These are phyloP conservation scores for Argyresthia goedartella DNA, from an alignment of 2,888 invertebrate species.

Conservation along the genomic window DNA sequence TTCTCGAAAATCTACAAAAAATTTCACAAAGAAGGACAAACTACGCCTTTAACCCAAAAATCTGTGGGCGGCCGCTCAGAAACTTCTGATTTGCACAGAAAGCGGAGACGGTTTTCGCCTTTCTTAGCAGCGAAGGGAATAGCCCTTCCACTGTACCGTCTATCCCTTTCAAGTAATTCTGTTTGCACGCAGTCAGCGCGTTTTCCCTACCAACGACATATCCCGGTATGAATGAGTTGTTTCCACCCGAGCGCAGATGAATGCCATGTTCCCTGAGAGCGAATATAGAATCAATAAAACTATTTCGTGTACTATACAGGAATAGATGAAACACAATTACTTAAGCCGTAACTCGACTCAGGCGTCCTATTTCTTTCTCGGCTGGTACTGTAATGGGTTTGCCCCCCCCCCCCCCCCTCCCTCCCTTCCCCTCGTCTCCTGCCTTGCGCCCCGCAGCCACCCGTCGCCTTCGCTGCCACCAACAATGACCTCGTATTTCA, in stretches of 20 bases:
- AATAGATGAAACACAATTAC: constrained; percentile 63
- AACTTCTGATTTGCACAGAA: neutral
- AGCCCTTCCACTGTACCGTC: neutral
- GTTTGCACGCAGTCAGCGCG: neutral
- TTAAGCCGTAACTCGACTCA: constrained; percentile 56
- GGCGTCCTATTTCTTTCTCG: constrained; percentile 63
- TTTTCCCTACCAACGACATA: neutral
- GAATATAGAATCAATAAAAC: constrained; percentile 16
- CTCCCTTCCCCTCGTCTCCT: constrained; percentile 13
- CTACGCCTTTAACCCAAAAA: neutral
- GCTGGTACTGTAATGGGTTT: constrained; percentile 61
- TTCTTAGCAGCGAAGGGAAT: neutral
- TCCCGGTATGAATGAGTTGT: no score
- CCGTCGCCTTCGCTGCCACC: constrained; percentile 61
- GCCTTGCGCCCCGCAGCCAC: constrained; percentile 28
- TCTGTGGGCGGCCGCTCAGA: neutral
- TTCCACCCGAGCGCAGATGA: no score
- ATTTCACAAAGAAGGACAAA: neutral
- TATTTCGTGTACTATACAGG: constrained; percentile 38
- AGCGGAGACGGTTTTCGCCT: neutral
- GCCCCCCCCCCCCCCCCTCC: constrained; percentile 31
- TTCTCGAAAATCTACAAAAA: neutral
- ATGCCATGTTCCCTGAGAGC: neutral
- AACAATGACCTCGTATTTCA: constrained; percentile 71
- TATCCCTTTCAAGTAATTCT: neutral